These are phyloP conservation scores for Anas capensis DNA, from an alignment of 2,797 vertebrate species.

Conservation along the genomic window DNA sequence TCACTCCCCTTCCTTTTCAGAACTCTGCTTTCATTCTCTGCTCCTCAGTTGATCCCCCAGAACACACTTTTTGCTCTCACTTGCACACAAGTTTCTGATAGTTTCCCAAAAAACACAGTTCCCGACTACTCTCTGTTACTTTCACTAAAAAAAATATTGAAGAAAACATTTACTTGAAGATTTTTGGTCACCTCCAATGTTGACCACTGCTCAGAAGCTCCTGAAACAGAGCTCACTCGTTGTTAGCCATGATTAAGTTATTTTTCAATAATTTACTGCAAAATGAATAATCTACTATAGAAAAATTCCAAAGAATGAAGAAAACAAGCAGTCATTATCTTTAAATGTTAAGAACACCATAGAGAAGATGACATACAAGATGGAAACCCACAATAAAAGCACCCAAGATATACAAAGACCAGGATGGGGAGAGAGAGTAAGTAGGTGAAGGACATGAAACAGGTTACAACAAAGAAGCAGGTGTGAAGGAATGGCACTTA, in stretches of 20 bases:
- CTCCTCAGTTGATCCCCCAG: neutral
- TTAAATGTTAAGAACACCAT: neutral
- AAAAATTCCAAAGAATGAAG: neutral
- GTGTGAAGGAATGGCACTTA: neutral
- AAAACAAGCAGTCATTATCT: neutral
- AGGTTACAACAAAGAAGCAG: neutral
- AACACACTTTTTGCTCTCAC: neutral
- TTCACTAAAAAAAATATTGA: neutral
- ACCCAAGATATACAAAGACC: neutral
- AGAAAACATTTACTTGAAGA: neutral
- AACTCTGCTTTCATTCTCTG: neutral
- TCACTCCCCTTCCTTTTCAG: neutral
- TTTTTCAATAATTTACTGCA: neutral
- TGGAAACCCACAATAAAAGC: neutral
- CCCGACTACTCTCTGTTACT: neutral
- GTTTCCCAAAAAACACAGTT: neutral
- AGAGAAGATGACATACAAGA: neutral
- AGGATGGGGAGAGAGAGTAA: neutral
- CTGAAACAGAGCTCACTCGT: neutral
- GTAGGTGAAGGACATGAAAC: neutral
- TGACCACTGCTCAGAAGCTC: neutral
- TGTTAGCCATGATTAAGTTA: neutral
- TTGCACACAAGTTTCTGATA: neutral
- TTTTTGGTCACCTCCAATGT: neutral
- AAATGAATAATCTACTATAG: neutral